Conservation (phyloP, 1,140 invertebrate species). For the Drosophila leontia region DNA sequence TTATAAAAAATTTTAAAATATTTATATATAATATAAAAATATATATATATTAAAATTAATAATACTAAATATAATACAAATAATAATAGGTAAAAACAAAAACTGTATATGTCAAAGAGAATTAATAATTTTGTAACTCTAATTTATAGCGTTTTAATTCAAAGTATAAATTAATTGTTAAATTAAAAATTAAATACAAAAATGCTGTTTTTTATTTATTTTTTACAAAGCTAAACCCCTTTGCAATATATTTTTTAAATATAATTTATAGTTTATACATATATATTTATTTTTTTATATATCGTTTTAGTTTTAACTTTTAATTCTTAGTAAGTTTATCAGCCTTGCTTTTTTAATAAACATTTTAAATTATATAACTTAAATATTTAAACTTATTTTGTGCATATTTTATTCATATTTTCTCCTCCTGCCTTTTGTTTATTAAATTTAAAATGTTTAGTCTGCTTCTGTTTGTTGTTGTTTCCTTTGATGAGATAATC, state of each 20-base stretch:
- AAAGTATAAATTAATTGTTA: too few relatives aligned
- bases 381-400: not conserved
- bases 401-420: not conserved
- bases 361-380: not conserved
- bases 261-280: too few relatives aligned
- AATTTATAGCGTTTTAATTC: too few relatives aligned
- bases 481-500: slow-evolving; percentile 8
- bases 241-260: too few relatives aligned
- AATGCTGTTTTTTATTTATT: too few relatives aligned
- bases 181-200: too few relatives aligned
- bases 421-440: not conserved
- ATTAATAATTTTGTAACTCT: too few relatives aligned
- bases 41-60: not conserved
- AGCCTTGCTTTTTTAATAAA: not conserved
- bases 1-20: slow-evolving; percentile 1
- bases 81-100: too few relatives aligned
- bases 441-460: not conserved
- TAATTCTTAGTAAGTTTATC: not conserved
- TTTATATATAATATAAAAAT: not conserved
- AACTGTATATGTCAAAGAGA: too few relatives aligned
- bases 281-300: not conserved
- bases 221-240: too few relatives aligned
- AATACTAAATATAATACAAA: not conserved
- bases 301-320: not conserved
- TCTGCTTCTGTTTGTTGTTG: not conserved